phyloP scores from a whole-genome alignment of 2,113 vertebrate genomes.

The Thomomys bottae region DNA sequence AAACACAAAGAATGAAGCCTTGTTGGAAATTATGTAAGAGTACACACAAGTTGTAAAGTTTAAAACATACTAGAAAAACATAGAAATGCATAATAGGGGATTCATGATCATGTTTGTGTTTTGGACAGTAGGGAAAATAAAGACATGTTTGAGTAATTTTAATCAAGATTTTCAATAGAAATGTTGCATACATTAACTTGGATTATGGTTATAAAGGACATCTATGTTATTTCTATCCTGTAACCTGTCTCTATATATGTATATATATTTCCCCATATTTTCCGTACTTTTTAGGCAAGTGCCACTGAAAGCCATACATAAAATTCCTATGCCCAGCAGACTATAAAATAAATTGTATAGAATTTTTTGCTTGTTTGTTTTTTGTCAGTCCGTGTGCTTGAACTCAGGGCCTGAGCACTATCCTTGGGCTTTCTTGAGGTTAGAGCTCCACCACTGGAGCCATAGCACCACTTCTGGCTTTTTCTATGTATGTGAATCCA shows the following conservation, averaged over 20 bases:
- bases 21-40: neutral
- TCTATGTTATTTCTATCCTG: neutral
- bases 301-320: neutral
- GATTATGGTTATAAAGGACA: neutral
- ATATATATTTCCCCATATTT: neutral
- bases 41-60: neutral
- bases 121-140: neutral
- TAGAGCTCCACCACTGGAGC: too few species aligned
- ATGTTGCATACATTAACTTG: slow-evolving; percentile 1
- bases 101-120: neutral
- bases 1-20: neutral
- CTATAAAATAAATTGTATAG: neutral
- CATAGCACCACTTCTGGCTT: too few species aligned
- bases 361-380: too few species aligned
- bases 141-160: neutral
- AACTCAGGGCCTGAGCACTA: too few species aligned
- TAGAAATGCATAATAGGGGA: slow-evolving; percentile 2
- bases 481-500: too few species aligned
- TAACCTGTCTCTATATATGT: neutral
- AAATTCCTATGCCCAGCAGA: neutral
- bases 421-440: too few species aligned
- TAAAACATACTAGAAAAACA: neutral
- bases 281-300: neutral
- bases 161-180: neutral
- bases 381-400: too few species aligned